A percentile compares a stretch with the other conserved stretches of the same genome.
These are phyloP conservation scores for Ostrea edulis DNA, from an alignment of 1,140 invertebrate genomes.

Conservation along the genomic window DNA sequence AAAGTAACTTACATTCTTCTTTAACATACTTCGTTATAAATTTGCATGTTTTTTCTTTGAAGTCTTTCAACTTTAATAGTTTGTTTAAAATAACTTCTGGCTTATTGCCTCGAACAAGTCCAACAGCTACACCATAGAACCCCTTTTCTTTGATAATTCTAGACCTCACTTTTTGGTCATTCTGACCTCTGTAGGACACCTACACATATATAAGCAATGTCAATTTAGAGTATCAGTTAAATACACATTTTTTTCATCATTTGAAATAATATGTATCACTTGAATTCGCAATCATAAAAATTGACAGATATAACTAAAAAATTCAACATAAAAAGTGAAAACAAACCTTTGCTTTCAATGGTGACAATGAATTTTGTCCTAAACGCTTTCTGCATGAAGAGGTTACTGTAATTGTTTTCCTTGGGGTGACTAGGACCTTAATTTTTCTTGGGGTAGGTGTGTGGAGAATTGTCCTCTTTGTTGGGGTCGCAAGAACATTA, in stretches of 20 bases:
- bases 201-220: not conserved
- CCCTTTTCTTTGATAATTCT: not conserved
- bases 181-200: not conserved
- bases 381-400: too few relatives aligned
- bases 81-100: slow-evolving; percentile 3
- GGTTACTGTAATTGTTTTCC: not conserved
- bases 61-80: not conserved
- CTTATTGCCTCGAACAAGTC: not conserved
- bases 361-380: too few relatives aligned
- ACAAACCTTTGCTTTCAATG: not conserved
- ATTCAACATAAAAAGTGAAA: not conserved
- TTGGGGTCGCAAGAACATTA: not conserved
- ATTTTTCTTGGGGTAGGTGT: not conserved
- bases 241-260: not conserved
- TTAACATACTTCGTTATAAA: not conserved
- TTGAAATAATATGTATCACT: too few relatives aligned
- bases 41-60: not conserved
- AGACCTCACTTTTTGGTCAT: not conserved
- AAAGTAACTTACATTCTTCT: slow-evolving; percentile 21
- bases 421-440: not conserved
- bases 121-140: not conserved
- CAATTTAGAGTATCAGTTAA: not conserved
- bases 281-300: not conserved
- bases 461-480: not conserved
- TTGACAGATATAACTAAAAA: not conserved